Conservation (phyloP, 2,797 vertebrate genomes). For the Girardinus metallicus region DNA sequence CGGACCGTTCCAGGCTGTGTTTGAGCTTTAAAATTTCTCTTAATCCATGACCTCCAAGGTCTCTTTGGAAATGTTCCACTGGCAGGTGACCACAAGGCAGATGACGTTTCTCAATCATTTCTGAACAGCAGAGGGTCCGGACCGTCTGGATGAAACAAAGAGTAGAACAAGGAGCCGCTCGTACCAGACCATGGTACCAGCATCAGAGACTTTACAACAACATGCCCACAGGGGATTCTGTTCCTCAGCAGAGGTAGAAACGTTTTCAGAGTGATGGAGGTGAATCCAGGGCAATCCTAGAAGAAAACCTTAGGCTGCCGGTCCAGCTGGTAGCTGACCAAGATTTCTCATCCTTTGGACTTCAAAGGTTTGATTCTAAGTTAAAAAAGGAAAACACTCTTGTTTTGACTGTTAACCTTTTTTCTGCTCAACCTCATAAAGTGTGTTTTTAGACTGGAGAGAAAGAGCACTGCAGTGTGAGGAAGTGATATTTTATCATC, state of each 20-base stretch:
- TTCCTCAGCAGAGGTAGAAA: background rate
- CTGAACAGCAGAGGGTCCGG: too few relatives aligned
- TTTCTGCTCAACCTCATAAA: background rate
- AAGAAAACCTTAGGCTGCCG: background rate
- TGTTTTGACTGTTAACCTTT: background rate
- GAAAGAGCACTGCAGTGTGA: conserved; percentile 6
- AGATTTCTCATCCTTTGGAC: background rate
- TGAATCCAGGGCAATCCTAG: background rate
- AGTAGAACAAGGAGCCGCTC: too few relatives aligned
- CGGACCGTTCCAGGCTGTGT: background rate
- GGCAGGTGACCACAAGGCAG: too few relatives aligned
- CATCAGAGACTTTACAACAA: background rate
- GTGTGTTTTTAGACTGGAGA: background rate
- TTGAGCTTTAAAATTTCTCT: background rate
- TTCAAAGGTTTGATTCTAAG: conserved; percentile 18
- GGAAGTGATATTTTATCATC: conserved; percentile 26
- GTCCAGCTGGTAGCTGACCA: background rate
- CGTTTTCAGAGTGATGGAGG: background rate
- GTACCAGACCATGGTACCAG: too few relatives aligned
- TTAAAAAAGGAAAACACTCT: background rate
- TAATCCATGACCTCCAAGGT: background rate
- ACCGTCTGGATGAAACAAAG: too few relatives aligned
- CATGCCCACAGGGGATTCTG: background rate
- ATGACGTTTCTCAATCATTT: too few relatives aligned
- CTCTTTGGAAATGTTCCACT: background rate